Base-by-base conservation (phyloP, 2,888 invertebrate species). In the Chloroclysta siterata region DNA sequence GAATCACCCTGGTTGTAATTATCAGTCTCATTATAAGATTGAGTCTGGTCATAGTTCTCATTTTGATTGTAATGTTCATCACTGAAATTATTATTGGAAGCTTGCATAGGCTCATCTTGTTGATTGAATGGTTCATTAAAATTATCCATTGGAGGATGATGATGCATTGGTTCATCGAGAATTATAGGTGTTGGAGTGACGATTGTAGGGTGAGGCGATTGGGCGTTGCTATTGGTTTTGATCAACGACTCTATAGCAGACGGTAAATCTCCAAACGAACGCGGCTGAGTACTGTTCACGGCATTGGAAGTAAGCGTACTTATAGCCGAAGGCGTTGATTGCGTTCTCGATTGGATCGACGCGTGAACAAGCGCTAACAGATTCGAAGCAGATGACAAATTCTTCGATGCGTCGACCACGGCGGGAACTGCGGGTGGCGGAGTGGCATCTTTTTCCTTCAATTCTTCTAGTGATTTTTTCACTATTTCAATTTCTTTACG, bases 401-500 rank as follows among this genome's bases (percentile, higher is more conserved):
- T 82, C 42, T 77, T 78, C 0, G 77, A 67, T 3, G 81, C 69
- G 48, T 65, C 65, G 15, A 80, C 78, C 5, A 70, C 68, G 14
- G 53, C 61, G 29, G 62, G 70, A 52, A 64, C 61, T 11, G 69
- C 68, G 0, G 70, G 64, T n/a, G 65, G 55, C 15, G 65, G 55
- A 17, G 72, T 54, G 4, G 63, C 60, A 2, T 70, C 66, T 5
- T 69, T 68, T n/a, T 74, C 66, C 66, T 86, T 85, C 0, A 79
- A 66, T 67, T 88, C 89, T 63, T 89, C 84, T 10, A 93, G 72
- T 13, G 93, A 89, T 69, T 93, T 91, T 75, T 84, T 90, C 7
- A 94, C 92, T 59, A 94, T 92, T 77, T 94, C 93, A 83, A 94
- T 94, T 67, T 94, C 94, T 74, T 94, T 94, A 13, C 94, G 93